phyloP scores from a whole-genome alignment of 2,113 vertebrate genomes.

The Charadrius vociferus region DNA sequence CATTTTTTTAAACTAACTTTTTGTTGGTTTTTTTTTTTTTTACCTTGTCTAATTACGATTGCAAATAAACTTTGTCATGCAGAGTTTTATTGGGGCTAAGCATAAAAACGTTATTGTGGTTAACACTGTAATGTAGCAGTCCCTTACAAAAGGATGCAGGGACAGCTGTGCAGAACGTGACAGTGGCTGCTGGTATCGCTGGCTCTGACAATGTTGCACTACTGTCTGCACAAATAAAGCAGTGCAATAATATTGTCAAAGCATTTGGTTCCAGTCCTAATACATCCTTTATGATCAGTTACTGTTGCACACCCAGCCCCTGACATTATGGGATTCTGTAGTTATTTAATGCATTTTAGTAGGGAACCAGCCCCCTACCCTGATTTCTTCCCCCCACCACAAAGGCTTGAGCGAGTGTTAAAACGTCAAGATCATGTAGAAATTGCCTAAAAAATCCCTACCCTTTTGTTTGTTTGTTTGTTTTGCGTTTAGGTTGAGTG shows the following conservation, averaged over 20 bases:
- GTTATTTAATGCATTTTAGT: conserved; percentile 40
- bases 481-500: conserved; percentile 36
- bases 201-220: conserved; percentile 96
- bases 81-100: conserved; percentile 50
- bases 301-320: conserved; percentile 60
- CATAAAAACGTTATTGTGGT: conserved; percentile 52
- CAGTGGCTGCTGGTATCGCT: conserved; percentile 83
- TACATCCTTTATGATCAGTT: conserved; percentile 65
- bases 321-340: conserved; percentile 29
- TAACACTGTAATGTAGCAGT: conserved; percentile 42
- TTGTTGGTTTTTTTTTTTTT: not conserved
- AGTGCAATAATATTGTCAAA: conserved; percentile 99
- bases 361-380: conserved; percentile 1
- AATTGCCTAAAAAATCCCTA: not conserved
- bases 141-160: conserved; percentile 62
- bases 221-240: conserved; percentile 92
- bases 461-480: not conserved
- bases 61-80: conserved; percentile 57
- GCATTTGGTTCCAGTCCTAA: conserved; percentile 85
- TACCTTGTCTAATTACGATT: conserved; percentile 42
- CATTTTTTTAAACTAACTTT: conserved; percentile 26
- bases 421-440: not conserved
- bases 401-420: not conserved
- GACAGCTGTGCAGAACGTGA: conserved; percentile 62
- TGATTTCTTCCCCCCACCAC: not conserved